Evolutionary conservation across 1,140 invertebrate genomes (phyloP).

Genomic region (Euglossa dilemma): DNA sequence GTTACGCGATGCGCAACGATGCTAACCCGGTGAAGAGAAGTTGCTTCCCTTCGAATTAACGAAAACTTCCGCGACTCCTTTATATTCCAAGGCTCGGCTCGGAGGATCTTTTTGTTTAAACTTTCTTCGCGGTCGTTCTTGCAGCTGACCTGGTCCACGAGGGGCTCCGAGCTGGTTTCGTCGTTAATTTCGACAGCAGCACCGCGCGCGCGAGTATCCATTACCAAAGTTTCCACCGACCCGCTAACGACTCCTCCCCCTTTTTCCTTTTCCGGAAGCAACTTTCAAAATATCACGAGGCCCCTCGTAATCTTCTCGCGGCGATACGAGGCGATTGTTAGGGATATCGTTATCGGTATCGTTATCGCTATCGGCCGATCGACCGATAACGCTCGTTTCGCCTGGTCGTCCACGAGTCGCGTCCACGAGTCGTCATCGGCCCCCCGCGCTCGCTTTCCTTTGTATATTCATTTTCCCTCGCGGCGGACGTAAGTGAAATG

Average conservation of each 20-base stretch:
- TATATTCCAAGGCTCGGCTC: not conserved
- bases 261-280: not conserved
- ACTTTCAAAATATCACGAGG: not conserved
- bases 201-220: not conserved
- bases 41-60: slow-evolving; percentile 12
- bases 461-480: slow-evolving; percentile 44
- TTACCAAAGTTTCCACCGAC: slow-evolving; percentile 27
- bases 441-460: not conserved
- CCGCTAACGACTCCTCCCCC: not conserved
- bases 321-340: not conserved
- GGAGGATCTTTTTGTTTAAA: slow-evolving; percentile 32
- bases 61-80: slow-evolving; percentile 20
- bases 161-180: not conserved
- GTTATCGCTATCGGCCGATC: not conserved
- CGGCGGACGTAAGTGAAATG: slow-evolving; percentile 34
- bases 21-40: not conserved
- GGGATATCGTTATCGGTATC: slow-evolving; percentile 25
- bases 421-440: not conserved
- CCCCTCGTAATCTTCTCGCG: not conserved
- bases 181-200: slow-evolving; percentile 33
- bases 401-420: not conserved
- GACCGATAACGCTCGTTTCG: not conserved
- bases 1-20: not conserved
- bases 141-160: slow-evolving; percentile 32
- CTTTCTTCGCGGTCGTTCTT: slow-evolving; percentile 22